A percentile compares a stretch with the other conserved stretches of the same genome.
Evolutionary conservation across 2,113 vertebrate species (phyloP).

Genomic region (Hypomesus transpacificus): DNA sequence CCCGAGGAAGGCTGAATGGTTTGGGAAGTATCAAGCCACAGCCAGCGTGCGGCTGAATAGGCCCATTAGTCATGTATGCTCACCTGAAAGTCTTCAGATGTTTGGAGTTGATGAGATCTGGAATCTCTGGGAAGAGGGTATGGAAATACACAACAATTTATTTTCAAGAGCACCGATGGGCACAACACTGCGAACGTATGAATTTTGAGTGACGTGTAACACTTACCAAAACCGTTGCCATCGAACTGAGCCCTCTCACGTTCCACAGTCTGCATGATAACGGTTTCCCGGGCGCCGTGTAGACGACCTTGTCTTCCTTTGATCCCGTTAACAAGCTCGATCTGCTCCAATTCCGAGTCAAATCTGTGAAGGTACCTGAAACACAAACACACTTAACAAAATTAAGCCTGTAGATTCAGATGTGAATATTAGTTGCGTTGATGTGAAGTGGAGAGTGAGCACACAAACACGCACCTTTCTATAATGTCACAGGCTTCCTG

Average conservation of each 20-base stretch:
- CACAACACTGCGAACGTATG: neutral
- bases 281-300: slow-evolving; percentile 80
- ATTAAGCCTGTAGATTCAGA: neutral
- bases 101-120: slow-evolving; percentile 86
- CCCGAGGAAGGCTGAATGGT: no score
- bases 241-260: slow-evolving; percentile 80
- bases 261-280: slow-evolving; percentile 87
- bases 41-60: no score
- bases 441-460: neutral
- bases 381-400: slow-evolving; percentile 30
- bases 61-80: slow-evolving; percentile 13
- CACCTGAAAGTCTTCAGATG: slow-evolving; percentile 90
- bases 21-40: no score
- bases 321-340: slow-evolving; percentile 88
- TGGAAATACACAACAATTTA: neutral
- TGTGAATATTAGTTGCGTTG: neutral
- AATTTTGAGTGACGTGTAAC: neutral
- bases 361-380: slow-evolving; percentile 89
- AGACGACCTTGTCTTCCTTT: slow-evolving; percentile 88
- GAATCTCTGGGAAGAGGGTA: slow-evolving; percentile 79
- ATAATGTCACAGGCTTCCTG: slow-evolving; percentile 84
- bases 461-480: slow-evolving; percentile 77
- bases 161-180: neutral
- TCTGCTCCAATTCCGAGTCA: slow-evolving; percentile 86
- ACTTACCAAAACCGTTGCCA: slow-evolving; percentile 82